Conservation (phyloP, 2,113 vertebrate genomes). For the Isurus oxyrinchus region DNA sequence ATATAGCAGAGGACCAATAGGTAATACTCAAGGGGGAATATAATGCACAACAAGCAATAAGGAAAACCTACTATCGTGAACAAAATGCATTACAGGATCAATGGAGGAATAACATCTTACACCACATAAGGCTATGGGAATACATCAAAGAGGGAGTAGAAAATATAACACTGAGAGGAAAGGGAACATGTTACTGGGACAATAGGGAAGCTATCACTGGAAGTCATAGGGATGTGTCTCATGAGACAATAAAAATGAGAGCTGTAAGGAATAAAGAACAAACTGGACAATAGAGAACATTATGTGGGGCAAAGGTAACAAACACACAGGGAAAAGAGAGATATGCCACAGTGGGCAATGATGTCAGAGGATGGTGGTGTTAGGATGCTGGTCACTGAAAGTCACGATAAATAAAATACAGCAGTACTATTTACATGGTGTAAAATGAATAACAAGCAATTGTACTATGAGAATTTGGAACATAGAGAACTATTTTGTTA, state of each 20-base stretch:
- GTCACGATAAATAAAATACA: background rate
- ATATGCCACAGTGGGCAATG: background rate
- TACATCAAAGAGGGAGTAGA: background rate
- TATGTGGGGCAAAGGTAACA: background rate
- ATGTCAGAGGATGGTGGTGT: background rate
- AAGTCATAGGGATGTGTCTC: background rate
- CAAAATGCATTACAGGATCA: background rate
- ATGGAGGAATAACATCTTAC: background rate
- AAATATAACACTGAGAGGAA: background rate
- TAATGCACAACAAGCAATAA: background rate
- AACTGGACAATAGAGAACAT: conserved; percentile 15
- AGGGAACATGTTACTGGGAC: background rate
- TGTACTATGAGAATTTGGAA: background rate
- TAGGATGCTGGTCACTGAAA: conserved; percentile 10
- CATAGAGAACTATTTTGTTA: background rate
- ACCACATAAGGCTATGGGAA: background rate
- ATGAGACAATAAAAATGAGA: background rate
- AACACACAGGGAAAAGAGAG: background rate
- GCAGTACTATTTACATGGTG: background rate
- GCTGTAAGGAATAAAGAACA: background rate
- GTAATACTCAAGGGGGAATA: background rate
- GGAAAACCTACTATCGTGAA: background rate
- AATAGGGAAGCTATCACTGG: background rate
- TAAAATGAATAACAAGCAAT: background rate
- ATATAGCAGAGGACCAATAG: background rate